These are phyloP conservation scores for Dryoscopus gambensis DNA, from an alignment of 2,113 vertebrate genomes.

Conservation along the genomic window DNA sequence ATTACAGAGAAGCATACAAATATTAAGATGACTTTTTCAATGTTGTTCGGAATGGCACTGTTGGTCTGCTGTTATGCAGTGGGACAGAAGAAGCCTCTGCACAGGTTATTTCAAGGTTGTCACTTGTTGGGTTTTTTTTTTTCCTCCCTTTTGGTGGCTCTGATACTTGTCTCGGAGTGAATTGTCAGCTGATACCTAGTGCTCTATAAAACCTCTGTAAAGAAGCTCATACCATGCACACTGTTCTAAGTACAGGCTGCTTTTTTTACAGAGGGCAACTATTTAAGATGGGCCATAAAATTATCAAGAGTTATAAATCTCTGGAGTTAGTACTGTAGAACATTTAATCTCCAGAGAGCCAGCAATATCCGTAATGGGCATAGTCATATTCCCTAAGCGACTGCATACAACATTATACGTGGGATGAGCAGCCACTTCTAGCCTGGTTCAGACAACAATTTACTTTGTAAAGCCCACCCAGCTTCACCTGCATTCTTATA, in stretches of 20 bases:
- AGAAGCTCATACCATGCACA: not conserved
- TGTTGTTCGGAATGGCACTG: not conserved
- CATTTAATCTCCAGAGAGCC: not conserved
- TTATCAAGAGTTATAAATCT: conserved; percentile 21
- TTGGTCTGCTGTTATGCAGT: not conserved
- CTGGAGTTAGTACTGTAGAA: not conserved
- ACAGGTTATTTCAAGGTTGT: not conserved
- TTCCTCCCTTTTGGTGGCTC: not conserved
- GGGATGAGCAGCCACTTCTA: not conserved
- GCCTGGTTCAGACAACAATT: not conserved
- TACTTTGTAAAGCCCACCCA: not conserved
- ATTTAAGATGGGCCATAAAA: conserved; percentile 6
- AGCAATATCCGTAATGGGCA: not conserved
- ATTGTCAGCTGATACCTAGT: not conserved
- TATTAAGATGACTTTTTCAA: not conserved
- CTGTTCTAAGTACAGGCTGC: not conserved
- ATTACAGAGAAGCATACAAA: not conserved
- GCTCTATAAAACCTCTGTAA: not conserved
- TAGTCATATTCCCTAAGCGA: not conserved
- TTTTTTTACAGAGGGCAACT: not conserved
- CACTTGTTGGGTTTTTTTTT: not conserved
- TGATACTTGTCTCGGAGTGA: not conserved
- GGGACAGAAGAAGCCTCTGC: not conserved
- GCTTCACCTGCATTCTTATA: not conserved
- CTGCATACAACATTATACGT: not conserved